Base-by-base conservation (phyloP, 2,113 vertebrate genomes). In the Chiloscyllium plagiosum region DNA sequence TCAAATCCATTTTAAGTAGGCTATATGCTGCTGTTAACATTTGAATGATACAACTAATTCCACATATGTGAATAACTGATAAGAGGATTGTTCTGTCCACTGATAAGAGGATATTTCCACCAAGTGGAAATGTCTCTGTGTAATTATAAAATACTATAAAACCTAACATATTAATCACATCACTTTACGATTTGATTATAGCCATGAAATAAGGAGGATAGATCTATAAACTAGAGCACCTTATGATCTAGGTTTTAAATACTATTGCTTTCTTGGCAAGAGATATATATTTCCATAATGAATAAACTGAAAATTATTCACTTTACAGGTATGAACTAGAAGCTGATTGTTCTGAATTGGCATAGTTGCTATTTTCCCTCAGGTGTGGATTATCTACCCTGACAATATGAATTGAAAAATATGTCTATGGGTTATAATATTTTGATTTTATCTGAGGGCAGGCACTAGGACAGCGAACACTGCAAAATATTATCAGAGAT, bases 1-100 rank as follows among this genome's bases (percentile, higher is more conserved):
- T 83, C 37, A 93, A 93, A 66, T 93, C 89, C 56, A 68, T 93
- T 93, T 93, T 93, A 93, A 93, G 56, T 93, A 22, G 89, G 89
- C 56, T 93, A 22, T 66, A 68, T 93, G 61, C 89, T 37, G 61
- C 89, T 93, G 89, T 4, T 65, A 93, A 20, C 89, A n/a, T 93
- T 68, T 17, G 6, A 68, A 10, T 93, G 89, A 65, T 66, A 93
- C 61, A 66, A n/a, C 89, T 93, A 93, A 93, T 93, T 93, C 89
- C 89, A 93, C 89, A 37, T 61, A 22, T 93, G 89, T 66, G 61
- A n/a, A 66, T 93, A 93, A 33, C 89, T 66, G 89, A 93, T 93
- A 92, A 92, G 56, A 66, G 89, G 89, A 92, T 92, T 92, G 37
- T 92, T 92, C 89, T 65, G 89, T 65, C 89, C 13, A 92, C 56